These are phyloP conservation scores for Podotricha telesiphe DNA, from an alignment of 2,888 invertebrate species.

Conservation along the genomic window DNA sequence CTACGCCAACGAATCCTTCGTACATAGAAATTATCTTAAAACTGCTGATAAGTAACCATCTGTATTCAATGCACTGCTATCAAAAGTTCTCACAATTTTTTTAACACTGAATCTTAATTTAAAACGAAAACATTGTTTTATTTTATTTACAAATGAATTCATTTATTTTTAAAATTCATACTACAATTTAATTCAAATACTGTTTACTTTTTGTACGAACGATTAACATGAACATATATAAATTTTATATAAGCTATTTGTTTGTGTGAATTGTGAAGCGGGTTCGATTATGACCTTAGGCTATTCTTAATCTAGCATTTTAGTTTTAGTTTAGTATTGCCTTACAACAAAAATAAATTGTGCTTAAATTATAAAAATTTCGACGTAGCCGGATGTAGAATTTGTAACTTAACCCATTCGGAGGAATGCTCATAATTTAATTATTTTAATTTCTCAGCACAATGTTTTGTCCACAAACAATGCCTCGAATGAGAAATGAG, in stretches of 20 bases:
- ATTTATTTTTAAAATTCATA: constrained; percentile 10
- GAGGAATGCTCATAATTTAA: too few species aligned
- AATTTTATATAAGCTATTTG: neutral
- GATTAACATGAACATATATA: neutral
- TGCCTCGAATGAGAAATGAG: too few species aligned
- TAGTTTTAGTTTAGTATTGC: neutral
- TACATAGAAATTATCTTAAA: too few species aligned
- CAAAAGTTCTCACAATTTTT: neutral
- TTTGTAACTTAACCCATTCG: too few species aligned
- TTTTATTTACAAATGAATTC: constrained; percentile 12
- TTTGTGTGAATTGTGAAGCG: neutral
- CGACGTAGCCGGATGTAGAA: too few species aligned
- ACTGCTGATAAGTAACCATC: too few species aligned
- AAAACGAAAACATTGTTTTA: constrained; percentile 9
- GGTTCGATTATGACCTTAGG: neutral
- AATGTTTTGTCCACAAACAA: too few species aligned
- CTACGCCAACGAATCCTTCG: too few species aligned
- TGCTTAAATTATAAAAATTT: too few species aligned
- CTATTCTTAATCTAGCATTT: neutral
- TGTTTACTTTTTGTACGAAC: neutral
- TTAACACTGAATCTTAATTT: constrained; percentile 1
- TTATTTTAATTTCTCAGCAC: too few species aligned
- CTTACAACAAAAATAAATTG: too few species aligned
- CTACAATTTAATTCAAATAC: constrained; percentile 6
- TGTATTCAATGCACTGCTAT: neutral